phyloP scores from a whole-genome alignment of 2,797 vertebrate genomes.

The Rhinogobio ventralis region DNA sequence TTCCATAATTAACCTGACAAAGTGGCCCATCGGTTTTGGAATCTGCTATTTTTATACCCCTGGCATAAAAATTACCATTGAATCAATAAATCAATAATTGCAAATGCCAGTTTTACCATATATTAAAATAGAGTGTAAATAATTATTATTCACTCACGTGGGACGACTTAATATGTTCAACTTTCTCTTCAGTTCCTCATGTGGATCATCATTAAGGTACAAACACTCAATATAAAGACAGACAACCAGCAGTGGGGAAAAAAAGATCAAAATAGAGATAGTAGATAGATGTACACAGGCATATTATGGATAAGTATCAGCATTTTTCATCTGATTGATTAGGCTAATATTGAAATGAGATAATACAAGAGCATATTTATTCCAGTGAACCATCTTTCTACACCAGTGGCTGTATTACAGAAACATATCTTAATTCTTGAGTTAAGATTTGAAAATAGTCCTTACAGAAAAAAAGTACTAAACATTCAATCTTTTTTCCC shows the following conservation, averaged over 20 bases:
- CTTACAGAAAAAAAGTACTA: background rate
- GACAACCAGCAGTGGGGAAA: background rate
- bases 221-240: slow-evolving; percentile 3
- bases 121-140: background rate
- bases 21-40: slow-evolving; percentile 89
- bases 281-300: no score
- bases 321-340: background rate
- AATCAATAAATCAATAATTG: slow-evolving; percentile 31
- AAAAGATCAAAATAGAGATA: background rate
- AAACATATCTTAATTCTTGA: background rate
- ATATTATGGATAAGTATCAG: no score
- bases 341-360: background rate
- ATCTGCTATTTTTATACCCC: slow-evolving; percentile 85
- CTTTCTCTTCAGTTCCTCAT: slow-evolving; percentile 89
- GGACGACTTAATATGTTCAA: slow-evolving; percentile 87
- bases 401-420: background rate
- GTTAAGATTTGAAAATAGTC: background rate
- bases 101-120: background rate
- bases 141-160: slow-evolving; percentile 77
- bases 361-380: background rate
- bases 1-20: slow-evolving; percentile 92
- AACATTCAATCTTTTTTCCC: background rate
- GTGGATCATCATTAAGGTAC: slow-evolving; percentile 85
- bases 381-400: background rate
- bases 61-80: slow-evolving; percentile 67